A percentile compares a stretch with the other conserved stretches of the same genome.
Conservation (phyloP, 1,140 invertebrate species). For the Trichonephila clavipes region DNA sequence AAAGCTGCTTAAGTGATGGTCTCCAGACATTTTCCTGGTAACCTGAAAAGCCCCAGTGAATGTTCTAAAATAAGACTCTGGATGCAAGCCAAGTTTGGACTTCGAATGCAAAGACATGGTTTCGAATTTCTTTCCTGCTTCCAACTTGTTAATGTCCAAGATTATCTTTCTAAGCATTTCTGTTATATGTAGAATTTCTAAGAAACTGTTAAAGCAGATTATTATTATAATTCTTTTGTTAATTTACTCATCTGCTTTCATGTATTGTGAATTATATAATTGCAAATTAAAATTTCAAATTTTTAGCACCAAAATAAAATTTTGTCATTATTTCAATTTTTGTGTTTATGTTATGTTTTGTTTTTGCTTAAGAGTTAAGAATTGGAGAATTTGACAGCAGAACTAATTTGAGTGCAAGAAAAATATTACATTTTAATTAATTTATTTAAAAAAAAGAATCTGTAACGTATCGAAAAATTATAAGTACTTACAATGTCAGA, state of each 20-base stretch:
- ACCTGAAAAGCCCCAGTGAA: neutral
- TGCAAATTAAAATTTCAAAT: slow-evolving; percentile 69
- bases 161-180: neutral
- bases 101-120: slow-evolving; percentile 23
- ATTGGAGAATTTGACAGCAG: neutral
- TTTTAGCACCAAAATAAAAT: slow-evolving; percentile 40
- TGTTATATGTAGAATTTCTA: no score
- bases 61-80: slow-evolving; percentile 21
- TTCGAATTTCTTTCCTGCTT: slow-evolving; percentile 50
- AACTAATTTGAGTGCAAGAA: neutral
- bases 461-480: no score
- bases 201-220: no score
- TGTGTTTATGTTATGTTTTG: neutral
- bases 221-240: neutral
- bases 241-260: slow-evolving; percentile 25
- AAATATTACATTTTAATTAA: no score
- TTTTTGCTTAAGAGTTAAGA: neutral
- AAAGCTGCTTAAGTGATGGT: neutral
- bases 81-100: slow-evolving; percentile 28
- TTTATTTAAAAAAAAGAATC: no score
- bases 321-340: slow-evolving; percentile 57
- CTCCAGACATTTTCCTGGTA: slow-evolving; percentile 34
- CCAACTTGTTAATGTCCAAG: slow-evolving; percentile 1
- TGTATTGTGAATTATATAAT: neutral
- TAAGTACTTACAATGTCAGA: no score